Percentiles rank a stretch among this genome's conserved stretches.
phyloP scores from a whole-genome alignment of 2,888 invertebrate genomes.

The Calameuta filiformis region DNA sequence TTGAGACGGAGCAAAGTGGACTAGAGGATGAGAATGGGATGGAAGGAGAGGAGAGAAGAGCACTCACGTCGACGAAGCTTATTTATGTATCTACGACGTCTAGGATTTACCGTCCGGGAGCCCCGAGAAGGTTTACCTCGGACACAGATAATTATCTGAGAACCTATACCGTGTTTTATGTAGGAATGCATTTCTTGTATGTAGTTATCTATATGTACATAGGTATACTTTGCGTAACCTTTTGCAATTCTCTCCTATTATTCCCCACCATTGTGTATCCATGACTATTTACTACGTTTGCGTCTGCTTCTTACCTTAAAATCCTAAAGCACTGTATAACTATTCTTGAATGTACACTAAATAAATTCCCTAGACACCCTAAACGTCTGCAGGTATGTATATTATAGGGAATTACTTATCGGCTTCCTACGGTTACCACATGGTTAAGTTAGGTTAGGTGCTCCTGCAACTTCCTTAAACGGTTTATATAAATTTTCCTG shows the following conservation, averaged over 20 bases:
- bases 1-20: no score
- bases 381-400: no score
- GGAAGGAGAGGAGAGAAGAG: conserved; percentile 4
- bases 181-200: conserved; percentile 56
- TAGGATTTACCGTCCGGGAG: conserved; percentile 33
- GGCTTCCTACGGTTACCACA: no score
- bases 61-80: conserved; percentile 3
- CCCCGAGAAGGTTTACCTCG: conserved; percentile 17
- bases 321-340: no score
- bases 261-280: conserved; percentile 45
- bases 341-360: no score
- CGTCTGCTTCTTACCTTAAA: conserved; percentile 25
- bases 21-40: neutral
- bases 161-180: conserved; percentile 52
- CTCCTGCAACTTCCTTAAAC: conserved; percentile 13
- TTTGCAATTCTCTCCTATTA: conserved; percentile 41
- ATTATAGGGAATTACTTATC: no score
- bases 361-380: no score
- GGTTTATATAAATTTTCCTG: conserved; percentile 52
- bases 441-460: no score
- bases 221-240: conserved; percentile 5
- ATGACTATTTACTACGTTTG: conserved; percentile 56
- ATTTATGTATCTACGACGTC: conserved; percentile 37
- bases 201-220: conserved; percentile 17
- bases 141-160: conserved; percentile 55